phyloP scores from a whole-genome alignment of 2,888 invertebrate genomes.

The Protodeltote pygarga region DNA sequence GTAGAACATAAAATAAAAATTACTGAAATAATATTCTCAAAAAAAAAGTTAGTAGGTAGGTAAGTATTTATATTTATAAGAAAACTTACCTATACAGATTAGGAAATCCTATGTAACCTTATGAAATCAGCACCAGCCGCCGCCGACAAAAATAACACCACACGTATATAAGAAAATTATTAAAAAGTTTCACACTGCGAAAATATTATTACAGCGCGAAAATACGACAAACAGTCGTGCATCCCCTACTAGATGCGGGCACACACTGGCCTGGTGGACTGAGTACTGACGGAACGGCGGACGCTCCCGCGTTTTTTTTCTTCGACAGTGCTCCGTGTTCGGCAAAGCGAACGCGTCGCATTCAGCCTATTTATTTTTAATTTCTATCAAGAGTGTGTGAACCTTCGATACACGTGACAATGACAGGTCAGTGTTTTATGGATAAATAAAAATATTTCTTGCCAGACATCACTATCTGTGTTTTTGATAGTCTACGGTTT shows the following conservation, averaged over 20 bases:
- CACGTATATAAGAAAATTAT: constrained; percentile 48
- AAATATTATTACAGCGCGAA: constrained; percentile 54
- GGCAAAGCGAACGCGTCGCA: constrained; percentile 58
- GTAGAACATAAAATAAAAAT: background rate
- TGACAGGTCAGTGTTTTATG: constrained; percentile 64
- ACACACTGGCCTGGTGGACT: constrained; percentile 61
- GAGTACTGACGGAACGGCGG: constrained; percentile 30
- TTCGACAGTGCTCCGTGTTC: constrained; percentile 56
- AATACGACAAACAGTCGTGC: constrained; percentile 54
- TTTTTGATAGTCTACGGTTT: constrained; percentile 23
- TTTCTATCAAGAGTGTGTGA: constrained; percentile 59
- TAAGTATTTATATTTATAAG: constrained; percentile 1
- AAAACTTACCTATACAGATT: constrained; percentile 47
- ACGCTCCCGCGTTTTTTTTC: constrained; percentile 57
- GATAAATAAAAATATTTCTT: constrained; percentile 12
- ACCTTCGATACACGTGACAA: constrained; percentile 60
- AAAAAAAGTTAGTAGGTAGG: background rate
- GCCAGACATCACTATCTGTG: constrained; percentile 17
- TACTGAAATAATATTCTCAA: background rate
- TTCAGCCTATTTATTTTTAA: constrained; percentile 67
- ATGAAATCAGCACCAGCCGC: constrained; percentile 27
- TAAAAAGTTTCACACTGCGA: constrained; percentile 43
- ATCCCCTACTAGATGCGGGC: constrained; percentile 58
- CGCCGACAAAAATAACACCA: constrained; percentile 55
- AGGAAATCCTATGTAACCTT: constrained; percentile 53